Percentiles rank a stretch among this genome's conserved stretches.
Evolutionary conservation across 2,113 vertebrate species (phyloP).

Genomic region (Progne subis): DNA sequence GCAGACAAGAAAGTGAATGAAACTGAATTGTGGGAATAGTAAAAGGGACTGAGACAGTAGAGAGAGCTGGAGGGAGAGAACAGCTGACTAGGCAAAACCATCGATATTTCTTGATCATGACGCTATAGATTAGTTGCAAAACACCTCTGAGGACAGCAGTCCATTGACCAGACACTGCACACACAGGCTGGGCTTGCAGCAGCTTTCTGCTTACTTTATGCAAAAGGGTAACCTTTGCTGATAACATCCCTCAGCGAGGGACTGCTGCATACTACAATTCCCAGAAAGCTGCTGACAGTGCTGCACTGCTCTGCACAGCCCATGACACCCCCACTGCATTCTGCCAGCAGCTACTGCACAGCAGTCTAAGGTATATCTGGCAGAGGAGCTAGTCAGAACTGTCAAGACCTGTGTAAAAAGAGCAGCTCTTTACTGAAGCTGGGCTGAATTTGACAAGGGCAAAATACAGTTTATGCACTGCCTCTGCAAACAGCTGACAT

Average conservation of each 20-base stretch:
- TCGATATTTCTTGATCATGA: background rate
- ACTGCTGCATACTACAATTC: background rate
- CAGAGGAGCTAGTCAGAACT: background rate
- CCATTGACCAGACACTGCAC: background rate
- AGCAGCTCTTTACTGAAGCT: background rate
- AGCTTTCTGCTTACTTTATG: background rate
- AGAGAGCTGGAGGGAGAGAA: background rate
- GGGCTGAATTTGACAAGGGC: background rate
- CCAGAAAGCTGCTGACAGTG: background rate
- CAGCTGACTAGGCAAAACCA: background rate
- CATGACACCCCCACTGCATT: background rate
- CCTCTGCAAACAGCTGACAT: background rate
- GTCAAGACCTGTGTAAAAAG: background rate
- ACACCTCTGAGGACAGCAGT: background rate
- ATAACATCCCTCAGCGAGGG: background rate
- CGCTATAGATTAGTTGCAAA: fast-evolving
- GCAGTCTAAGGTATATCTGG: background rate
- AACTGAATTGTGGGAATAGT: background rate
- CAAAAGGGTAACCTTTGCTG: background rate
- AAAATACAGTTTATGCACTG: background rate
- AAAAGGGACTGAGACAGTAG: background rate
- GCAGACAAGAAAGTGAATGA: background rate
- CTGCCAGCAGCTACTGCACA: background rate
- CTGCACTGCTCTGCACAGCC: background rate
- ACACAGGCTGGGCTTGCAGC: background rate